Base-by-base conservation (phyloP, 2,797 vertebrate genomes). In the Acomys russatus region DNA sequence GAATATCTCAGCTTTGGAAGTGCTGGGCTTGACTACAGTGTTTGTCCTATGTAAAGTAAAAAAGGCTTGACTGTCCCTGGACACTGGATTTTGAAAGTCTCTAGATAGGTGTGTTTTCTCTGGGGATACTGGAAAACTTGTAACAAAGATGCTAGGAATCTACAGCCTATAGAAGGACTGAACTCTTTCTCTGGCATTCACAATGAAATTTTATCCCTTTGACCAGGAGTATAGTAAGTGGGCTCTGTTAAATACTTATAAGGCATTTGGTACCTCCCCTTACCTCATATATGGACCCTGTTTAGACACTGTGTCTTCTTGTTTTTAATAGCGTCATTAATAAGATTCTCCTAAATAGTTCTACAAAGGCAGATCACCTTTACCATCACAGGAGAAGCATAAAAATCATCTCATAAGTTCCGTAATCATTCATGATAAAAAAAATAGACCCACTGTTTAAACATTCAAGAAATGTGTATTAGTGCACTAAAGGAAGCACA, bases 1-100 rank as follows among this genome's bases (percentile, higher is more conserved):
- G 3, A 2, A 1, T 0, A 2, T 61, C 51, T 64, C 25, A n/a
- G 1, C 1, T 3, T 61, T 23, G 30, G 12, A 22, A 74, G 4
- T n/a, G 1, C 38, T 11, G 68, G 38, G 25, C n/a, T 63, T n/a
- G 25, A 1, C 9, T 30, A 15, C 6, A 12, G 3, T 6, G 54
- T 1, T 38, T 82, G 6, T 38, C 6, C 20, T 61, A 25, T 0
- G 10, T 1, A 12, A 18, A 44, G 3, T 3, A 28, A 30, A 28
- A 6, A 44, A 17, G 33, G 6, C 6, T 70, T 1, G 28, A 12
- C 0, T 49, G 22, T 38, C 9, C 30, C 22, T 70, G 20, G 8
- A 23, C 18, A 63, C 1, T 35, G 33, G 30, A 88, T 35, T 22
- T 35, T 3, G 2, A 2, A 8, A 3, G 49, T 4, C 0, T 79